phyloP scores from a whole-genome alignment of 2,113 vertebrate species.

The Campylomormyrus numenius region DNA sequence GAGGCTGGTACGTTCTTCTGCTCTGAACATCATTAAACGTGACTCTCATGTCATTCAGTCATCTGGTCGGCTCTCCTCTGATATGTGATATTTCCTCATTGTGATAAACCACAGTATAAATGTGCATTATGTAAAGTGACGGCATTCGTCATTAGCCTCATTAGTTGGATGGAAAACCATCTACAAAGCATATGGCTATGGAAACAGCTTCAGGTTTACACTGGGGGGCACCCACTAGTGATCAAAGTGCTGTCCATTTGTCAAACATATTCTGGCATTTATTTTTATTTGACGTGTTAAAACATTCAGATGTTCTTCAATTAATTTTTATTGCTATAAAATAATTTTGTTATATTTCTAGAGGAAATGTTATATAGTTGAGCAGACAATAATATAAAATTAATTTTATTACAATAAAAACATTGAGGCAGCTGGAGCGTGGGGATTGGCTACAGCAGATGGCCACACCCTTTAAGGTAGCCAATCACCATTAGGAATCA shows the following conservation, averaged over 20 bases:
- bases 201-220: not conserved
- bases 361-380: not conserved
- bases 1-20: not conserved
- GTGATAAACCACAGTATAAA: not conserved
- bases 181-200: not conserved
- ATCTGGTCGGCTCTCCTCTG: not conserved
- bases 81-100: not conserved
- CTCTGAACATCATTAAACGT: not conserved
- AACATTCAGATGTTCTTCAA: not conserved
- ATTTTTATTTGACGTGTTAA: not conserved
- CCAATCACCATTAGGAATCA: not conserved
- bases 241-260: not conserved
- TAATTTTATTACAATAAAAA: not conserved
- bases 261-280: not conserved
- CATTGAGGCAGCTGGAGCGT: not conserved
- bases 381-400: not conserved
- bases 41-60: not conserved
- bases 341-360: not conserved
- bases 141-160: not conserved
- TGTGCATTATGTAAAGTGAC: not conserved
- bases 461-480: not conserved
- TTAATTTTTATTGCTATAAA: not conserved
- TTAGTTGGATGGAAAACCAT: not conserved
- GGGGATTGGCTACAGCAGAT: not conserved
- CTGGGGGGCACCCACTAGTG: not conserved